A percentile compares a stretch with the other conserved stretches of the same genome.
phyloP scores from a whole-genome alignment of 1,140 invertebrate species.

The Tetramorium parvispinum region DNA sequence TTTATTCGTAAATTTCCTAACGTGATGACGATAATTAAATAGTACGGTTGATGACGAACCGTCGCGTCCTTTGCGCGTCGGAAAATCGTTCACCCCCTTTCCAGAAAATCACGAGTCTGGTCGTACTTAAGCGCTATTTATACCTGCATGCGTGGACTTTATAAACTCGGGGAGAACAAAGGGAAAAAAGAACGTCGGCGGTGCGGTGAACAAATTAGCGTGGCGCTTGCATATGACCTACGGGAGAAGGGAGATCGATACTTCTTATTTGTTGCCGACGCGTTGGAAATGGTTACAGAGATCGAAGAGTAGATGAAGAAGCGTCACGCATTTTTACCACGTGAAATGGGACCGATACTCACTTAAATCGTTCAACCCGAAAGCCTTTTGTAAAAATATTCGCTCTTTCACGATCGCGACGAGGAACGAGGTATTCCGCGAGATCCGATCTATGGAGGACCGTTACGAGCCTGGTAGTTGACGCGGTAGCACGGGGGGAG shows the following conservation, averaged over 20 bases:
- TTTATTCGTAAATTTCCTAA: background rate
- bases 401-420: conserved; percentile 20
- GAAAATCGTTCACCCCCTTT: conserved; percentile 31
- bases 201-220: conserved; percentile 55
- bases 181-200: conserved; percentile 43
- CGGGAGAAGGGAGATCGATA: conserved; percentile 53
- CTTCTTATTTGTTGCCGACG: conserved; percentile 50
- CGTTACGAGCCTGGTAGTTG: conserved; percentile 62
- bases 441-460: conserved; percentile 67
- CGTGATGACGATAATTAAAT: background rate
- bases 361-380: conserved; percentile 8
- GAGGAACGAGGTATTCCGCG: conserved; percentile 33
- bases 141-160: conserved; percentile 40
- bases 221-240: conserved; percentile 6
- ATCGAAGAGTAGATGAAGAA: conserved; percentile 11
- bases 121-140: conserved; percentile 48
- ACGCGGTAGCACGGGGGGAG: conserved; percentile 41
- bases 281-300: conserved; percentile 16
- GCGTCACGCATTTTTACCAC: background rate
- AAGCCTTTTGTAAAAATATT: conserved; percentile 58
- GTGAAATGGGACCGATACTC: background rate
- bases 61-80: background rate
- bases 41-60: background rate
- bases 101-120: conserved; percentile 44
- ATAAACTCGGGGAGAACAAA: conserved; percentile 39